Conservation (phyloP, 2,888 invertebrate genomes). For the Plagodis dolabraria region DNA sequence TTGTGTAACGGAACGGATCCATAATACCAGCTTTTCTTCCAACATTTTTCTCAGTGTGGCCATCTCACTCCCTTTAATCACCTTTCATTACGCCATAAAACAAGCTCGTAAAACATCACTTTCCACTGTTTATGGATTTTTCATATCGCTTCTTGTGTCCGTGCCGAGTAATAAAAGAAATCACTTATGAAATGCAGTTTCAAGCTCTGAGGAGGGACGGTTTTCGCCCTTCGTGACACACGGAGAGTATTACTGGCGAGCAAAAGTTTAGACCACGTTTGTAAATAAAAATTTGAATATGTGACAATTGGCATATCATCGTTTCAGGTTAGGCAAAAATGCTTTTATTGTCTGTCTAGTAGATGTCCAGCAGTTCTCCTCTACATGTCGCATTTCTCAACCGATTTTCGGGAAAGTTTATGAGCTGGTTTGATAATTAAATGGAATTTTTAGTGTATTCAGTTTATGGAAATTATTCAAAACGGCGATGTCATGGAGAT, state of each 20-base stretch:
- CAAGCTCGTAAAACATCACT: slow-evolving; percentile 73
- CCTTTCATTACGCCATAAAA: slow-evolving; percentile 73
- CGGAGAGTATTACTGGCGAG: slow-evolving; percentile 30
- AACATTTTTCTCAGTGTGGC: slow-evolving; percentile 7
- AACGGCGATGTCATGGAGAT: too few relatives aligned
- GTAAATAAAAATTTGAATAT: neutral
- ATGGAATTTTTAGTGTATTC: too few relatives aligned
- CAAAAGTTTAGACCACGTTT: neutral
- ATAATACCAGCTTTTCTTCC: neutral
- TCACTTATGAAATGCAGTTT: slow-evolving; percentile 80
- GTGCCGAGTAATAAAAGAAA: slow-evolving; percentile 81
- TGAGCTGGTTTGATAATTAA: too few relatives aligned
- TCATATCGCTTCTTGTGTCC: slow-evolving; percentile 66
- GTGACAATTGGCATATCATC: neutral
- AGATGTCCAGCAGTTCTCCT: too few relatives aligned
- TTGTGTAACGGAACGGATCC: too few relatives aligned
- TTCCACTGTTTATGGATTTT: slow-evolving; percentile 71
- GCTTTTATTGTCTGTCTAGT: too few relatives aligned
- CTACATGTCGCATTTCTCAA: too few relatives aligned
- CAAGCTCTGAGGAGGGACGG: slow-evolving; percentile 49
- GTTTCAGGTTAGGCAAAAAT: neutral
- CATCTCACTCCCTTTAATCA: slow-evolving; percentile 64
- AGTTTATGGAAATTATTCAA: too few relatives aligned
- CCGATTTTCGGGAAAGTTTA: too few relatives aligned
- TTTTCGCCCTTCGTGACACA: slow-evolving; percentile 57